A percentile compares a stretch with the other conserved stretches of the same genome.
Evolutionary conservation across 2,113 vertebrate genomes (phyloP).

Genomic region (Elanoides forficatus): DNA sequence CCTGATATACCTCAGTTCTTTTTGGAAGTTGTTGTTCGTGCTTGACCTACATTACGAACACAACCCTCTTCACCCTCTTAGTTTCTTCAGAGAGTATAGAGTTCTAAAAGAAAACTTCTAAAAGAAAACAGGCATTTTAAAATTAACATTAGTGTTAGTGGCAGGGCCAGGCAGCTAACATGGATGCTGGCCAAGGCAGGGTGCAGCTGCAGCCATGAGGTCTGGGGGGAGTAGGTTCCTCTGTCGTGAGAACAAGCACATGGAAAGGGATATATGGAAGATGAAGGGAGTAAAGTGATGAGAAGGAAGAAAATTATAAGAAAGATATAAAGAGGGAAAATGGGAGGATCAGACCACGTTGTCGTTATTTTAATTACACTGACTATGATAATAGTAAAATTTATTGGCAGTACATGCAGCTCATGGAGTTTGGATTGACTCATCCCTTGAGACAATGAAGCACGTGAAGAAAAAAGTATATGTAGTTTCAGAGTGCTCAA

Average conservation of each 20-base stretch:
- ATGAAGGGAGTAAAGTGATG: not conserved
- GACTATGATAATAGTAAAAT: not conserved
- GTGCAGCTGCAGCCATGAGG: not conserved
- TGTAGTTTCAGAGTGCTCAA: not conserved
- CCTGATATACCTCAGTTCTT: not conserved
- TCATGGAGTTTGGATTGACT: not conserved
- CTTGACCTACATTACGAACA: not conserved
- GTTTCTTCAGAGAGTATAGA: not conserved
- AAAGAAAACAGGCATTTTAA: not conserved
- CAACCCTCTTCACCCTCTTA: not conserved
- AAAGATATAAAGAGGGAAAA: not conserved
- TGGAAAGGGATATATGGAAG: not conserved
- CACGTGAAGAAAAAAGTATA: not conserved
- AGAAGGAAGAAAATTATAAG: not conserved
- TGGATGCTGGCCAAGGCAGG: not conserved
- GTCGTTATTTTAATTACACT: not conserved
- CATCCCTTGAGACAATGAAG: not conserved
- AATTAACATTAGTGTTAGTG: not conserved
- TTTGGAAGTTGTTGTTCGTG: not conserved
- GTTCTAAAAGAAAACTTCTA: not conserved
- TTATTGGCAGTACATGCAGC: not conserved
- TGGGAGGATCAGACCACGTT: not conserved
- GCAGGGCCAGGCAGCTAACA: not conserved
- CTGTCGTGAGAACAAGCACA: not conserved
- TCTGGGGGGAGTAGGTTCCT: not conserved